Percentiles rank a stretch among this genome's conserved stretches.
Conservation (phyloP, 1,140 invertebrate species). For the Aphis gossypii region DNA sequence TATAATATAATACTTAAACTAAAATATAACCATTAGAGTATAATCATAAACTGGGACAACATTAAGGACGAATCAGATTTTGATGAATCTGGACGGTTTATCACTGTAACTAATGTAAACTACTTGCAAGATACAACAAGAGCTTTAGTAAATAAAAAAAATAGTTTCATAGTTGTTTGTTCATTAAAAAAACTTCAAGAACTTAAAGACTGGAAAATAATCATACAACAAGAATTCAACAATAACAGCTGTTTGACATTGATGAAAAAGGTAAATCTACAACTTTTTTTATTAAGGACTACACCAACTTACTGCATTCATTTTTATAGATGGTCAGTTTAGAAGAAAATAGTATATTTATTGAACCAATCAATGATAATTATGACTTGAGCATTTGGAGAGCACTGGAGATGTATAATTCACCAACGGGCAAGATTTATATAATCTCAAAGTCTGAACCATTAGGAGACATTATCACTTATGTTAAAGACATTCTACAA, state of each 20-base stretch:
- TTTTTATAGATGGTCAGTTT: not conserved
- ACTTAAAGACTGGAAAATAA: slow-evolving; percentile 22
- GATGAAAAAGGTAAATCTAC: not conserved
- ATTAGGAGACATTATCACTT: not conserved
- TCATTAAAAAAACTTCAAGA: not conserved
- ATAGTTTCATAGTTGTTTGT: not conserved
- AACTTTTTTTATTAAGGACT: no score
- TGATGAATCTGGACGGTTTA: not conserved
- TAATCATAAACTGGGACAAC: not conserved
- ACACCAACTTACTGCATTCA: not conserved
- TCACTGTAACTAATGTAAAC: not conserved
- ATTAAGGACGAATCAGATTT: not conserved
- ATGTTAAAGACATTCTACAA: not conserved
- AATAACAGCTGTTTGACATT: not conserved
- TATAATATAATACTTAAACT: no score
- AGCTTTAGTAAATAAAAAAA: not conserved
- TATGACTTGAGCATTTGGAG: not conserved
- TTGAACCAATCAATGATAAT: not conserved
- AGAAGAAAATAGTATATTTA: not conserved
- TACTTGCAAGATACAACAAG: slow-evolving; percentile 3
- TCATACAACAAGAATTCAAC: not conserved
- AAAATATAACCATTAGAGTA: not conserved
- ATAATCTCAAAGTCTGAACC: not conserved
- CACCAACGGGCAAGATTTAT: not conserved
- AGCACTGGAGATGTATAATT: not conserved